A percentile compares a stretch with the other conserved stretches of the same genome.
phyloP scores from a whole-genome alignment of 2,797 vertebrate species.

The Lindbergichthys nudifrons region DNA sequence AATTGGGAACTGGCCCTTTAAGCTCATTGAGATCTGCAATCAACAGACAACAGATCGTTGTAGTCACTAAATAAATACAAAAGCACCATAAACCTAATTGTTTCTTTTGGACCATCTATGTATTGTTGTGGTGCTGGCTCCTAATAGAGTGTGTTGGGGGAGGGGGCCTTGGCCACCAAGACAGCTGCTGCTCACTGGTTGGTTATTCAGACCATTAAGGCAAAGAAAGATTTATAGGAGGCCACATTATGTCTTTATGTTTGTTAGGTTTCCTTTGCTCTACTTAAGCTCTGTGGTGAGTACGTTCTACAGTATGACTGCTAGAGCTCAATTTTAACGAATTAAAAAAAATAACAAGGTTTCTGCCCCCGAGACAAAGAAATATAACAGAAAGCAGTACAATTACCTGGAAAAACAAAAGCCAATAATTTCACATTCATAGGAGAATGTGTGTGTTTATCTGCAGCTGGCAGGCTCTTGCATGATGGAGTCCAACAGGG shows the following conservation, averaged over 20 bases:
- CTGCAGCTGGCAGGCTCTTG: conserved; percentile 1
- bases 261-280: conserved; percentile 7
- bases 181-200: conserved; percentile 59
- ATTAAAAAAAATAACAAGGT: background rate
- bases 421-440: conserved; percentile 10
- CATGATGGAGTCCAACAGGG: conserved; percentile 9
- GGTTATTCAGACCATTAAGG: conserved; percentile 41
- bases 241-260: conserved; percentile 8
- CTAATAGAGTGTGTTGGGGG: conserved; percentile 32
- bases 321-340: conserved; percentile 1
- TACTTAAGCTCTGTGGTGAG: background rate
- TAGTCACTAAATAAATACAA: conserved; percentile 15
- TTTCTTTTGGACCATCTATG: conserved; percentile 24
- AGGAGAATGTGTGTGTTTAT: conserved; percentile 24
- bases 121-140: conserved; percentile 22
- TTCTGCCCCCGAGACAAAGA: conserved; percentile 22
- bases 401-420: conserved; percentile 13
- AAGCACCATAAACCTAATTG: conserved; percentile 15
- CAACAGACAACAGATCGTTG: background rate
- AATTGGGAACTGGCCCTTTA: conserved; percentile 12
- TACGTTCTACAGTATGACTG: background rate
- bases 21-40: background rate
- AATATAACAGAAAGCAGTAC: background rate
- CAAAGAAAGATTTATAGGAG: conserved; percentile 35
- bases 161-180: conserved; percentile 33